These are phyloP conservation scores for Tinamus major DNA, from an alignment of 2,797 vertebrate genomes.

Conservation along the genomic window DNA sequence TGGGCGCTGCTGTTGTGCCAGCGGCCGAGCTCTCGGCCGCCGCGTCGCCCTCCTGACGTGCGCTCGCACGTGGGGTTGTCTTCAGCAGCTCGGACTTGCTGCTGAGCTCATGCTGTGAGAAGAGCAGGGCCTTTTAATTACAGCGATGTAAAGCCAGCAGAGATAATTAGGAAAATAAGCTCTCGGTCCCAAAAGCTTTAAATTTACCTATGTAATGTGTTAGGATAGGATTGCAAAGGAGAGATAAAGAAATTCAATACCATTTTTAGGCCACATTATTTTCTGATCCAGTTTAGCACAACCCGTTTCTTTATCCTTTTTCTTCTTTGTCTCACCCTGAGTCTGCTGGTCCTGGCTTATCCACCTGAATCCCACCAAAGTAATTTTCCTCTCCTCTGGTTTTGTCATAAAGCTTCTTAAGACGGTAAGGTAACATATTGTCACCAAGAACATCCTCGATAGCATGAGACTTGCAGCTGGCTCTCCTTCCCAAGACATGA, in stretches of 20 bases:
- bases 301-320: neutral
- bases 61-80: neutral
- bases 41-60: neutral
- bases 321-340: neutral
- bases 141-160: neutral
- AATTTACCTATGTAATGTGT: neutral
- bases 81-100: neutral
- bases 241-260: neutral
- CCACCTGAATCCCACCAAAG: neutral
- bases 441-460: neutral
- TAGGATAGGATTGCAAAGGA: neutral
- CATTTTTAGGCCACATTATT: neutral
- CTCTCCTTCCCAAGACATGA: neutral
- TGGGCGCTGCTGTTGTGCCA: slow-evolving; percentile 9
- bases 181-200: neutral
- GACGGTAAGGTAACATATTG: fast-evolving
- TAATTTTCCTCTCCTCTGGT: neutral
- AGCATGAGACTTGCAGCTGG: neutral
- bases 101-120: slow-evolving; percentile 42
- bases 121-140: slow-evolving; percentile 46
- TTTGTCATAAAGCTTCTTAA: neutral
- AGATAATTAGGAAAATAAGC: slow-evolving; percentile 22
- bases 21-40: neutral
- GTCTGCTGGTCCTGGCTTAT: neutral
- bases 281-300: neutral